A percentile compares a stretch with the other conserved stretches of the same genome.
Evolutionary conservation across 2,797 vertebrate species (phyloP).

Genomic region (Sebastes kiyomatsui): DNA sequence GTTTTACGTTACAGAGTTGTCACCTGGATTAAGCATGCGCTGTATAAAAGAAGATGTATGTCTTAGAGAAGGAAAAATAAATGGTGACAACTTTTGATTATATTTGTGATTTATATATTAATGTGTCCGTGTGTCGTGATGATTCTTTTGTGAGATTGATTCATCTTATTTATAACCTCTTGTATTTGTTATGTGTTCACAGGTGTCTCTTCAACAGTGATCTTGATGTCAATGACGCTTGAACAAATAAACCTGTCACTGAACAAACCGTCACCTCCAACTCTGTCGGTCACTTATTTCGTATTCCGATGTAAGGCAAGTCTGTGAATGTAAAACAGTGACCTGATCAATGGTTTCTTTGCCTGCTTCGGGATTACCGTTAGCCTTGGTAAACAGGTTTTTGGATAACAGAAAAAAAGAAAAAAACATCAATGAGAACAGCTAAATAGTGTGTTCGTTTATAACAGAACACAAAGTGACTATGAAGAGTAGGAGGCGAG

Average conservation of each 20-base stretch:
- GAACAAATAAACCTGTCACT: background rate
- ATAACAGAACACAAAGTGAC: background rate
- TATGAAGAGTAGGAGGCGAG: background rate
- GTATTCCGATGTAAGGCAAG: background rate
- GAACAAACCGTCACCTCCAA: background rate
- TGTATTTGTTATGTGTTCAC: background rate
- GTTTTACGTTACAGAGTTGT: background rate
- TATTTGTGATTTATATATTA: background rate
- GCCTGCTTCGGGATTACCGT: background rate
- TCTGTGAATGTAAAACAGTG: background rate
- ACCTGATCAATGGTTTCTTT: background rate
- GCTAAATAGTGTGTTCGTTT: background rate
- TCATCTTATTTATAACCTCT: background rate
- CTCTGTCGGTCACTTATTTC: background rate
- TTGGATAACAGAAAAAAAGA: background rate
- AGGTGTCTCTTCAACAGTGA: background rate
- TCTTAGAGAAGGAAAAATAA: background rate
- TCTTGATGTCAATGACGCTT: slow-evolving; percentile 3
- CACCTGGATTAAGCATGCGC: background rate
- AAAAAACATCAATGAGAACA: background rate
- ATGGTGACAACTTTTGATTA: background rate
- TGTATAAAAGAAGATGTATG: background rate
- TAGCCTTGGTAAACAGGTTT: background rate
- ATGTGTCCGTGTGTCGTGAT: background rate
- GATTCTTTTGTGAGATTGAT: background rate